Evolutionary conservation across 2,888 invertebrate genomes (phyloP), one percentile per base, ranked within the genome.

Genomic region (Phania funesta): DNA sequence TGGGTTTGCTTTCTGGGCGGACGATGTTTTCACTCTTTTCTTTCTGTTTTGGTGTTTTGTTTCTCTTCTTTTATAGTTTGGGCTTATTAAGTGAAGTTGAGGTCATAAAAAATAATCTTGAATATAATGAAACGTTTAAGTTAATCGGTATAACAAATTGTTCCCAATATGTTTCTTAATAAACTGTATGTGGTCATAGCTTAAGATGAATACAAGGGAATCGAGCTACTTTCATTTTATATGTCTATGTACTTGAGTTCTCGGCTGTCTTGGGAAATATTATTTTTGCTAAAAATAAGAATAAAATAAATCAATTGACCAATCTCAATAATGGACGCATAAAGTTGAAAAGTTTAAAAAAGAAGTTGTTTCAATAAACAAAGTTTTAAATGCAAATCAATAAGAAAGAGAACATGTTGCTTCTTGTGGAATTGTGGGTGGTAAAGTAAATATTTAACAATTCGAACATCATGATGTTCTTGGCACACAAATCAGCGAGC

Each of bases 121-220:
- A 50, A 52, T 70, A 78, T 78, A 82, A 82, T 78, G 70, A 82
- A 78, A 82, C 78, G 78, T 82, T 82, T 82, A 74, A 82, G 74
- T 74, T 78, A 82, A 82, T 78, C 78, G 82, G 68, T 78, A 74
- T 70, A 78, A 70, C 82, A 78, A 82, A 82, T 82, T 74, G 65
- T 58, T 70, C 48, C 64, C 82, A 82, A 65, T 82, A 65, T 52
- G 62, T 64, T 68, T 68, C 35, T 77, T 50, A 78, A 44, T 58
- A 50, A 64, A 70, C 48, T 68, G 62, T 64, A 78, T 76, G n/a
- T 16, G 13, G 29, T 29, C 16, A 58, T 60, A 60, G 68, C 77
- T 75, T 82, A 75, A 70, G 74, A 75, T 78, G 78, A 78, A 71
- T 75, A 82, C 78, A 82, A 75, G 78, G 46, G 65, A 78, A 82